Evolutionary conservation across 1,140 invertebrate genomes (phyloP).

Genomic region (Rhizoglyphus robini): DNA sequence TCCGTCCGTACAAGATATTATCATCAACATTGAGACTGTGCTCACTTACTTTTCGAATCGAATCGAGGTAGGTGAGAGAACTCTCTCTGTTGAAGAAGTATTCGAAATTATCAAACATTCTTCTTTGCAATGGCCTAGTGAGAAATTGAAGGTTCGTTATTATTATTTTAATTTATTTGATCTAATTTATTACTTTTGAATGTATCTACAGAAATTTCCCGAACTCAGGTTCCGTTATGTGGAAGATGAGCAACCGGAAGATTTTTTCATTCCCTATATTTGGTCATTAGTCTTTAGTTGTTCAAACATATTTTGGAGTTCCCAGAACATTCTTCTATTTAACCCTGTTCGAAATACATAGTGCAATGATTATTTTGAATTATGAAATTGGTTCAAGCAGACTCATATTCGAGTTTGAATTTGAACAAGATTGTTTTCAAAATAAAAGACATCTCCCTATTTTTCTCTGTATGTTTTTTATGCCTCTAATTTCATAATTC

Average conservation of each 20-base stretch:
- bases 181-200: conserved; percentile 8
- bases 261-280: conserved; percentile 98
- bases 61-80: conserved; percentile 49
- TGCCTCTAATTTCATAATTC: no score
- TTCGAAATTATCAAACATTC: conserved; percentile 71
- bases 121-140: conserved; percentile 70
- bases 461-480: no score
- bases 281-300: conserved; percentile 78
- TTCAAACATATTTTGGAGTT: conserved; percentile 63
- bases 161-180: conserved; percentile 7
- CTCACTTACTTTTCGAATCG: conserved; percentile 70
- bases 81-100: conserved; percentile 68
- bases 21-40: conserved; percentile 91
- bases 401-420: no score
- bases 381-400: no score
- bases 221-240: conserved; percentile 98
- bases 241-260: conserved; percentile 94
- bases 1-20: conserved; percentile 81
- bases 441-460: no score
- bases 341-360: conserved; percentile 25
- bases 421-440: no score
- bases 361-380: background rate
- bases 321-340: conserved; percentile 34
- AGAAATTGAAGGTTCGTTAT: conserved; percentile 62
- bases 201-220: conserved; percentile 73